Base-by-base conservation (phyloP, 2,888 invertebrate species). In the Asteroscopus sphinx region DNA sequence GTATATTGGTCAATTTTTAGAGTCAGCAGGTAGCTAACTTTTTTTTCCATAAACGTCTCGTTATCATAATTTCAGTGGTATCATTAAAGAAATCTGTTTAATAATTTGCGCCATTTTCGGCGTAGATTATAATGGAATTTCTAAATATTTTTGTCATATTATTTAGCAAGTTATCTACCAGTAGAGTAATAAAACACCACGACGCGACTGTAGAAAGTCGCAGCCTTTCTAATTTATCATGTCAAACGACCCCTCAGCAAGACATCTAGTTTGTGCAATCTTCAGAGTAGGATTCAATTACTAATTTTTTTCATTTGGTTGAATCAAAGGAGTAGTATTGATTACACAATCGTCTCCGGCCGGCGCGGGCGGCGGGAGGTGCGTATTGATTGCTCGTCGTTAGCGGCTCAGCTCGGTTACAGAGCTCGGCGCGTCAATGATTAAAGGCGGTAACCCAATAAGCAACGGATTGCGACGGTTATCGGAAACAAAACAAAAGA, bases 361-460 rank as follows among this genome's bases (percentile, higher is more conserved):
- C 32, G 37, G 48, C 55, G 61, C 39, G 52, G 28, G 52, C 46
- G 64, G 39, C 58, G 42, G 48, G 68, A 40, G 71, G 72, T 66
- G 76, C 75, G 72, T 80, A 82, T 83, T 84, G 90, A 88, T 87
- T 85, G 86, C 83, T 75, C 76, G 77, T 85, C 87, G 87, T 85
- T 86, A 84, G 77, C 57, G 73, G 69, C 77, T 67, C 79, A 74
- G 65, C 82, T 83, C 80, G 77, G 72, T 79, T 67, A 69, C 76
- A 59, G 63, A 74, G 76, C 83, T 77, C 84, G 59, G 63, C 76
- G 79, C 83, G 85, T 80, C 86, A 82, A 84, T 91, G 90, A 92
- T 92, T 91, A 92, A 90, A 92, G 90, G 82, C 81, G 86, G 92
- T 90, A 92, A 92, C 89, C 83, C 88, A 88, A 90, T 91, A 89